Percentiles rank a stretch among this genome's conserved stretches.
These are phyloP conservation scores for Drosophila cardini DNA, from an alignment of 1,140 invertebrate genomes.

Conservation along the genomic window DNA sequence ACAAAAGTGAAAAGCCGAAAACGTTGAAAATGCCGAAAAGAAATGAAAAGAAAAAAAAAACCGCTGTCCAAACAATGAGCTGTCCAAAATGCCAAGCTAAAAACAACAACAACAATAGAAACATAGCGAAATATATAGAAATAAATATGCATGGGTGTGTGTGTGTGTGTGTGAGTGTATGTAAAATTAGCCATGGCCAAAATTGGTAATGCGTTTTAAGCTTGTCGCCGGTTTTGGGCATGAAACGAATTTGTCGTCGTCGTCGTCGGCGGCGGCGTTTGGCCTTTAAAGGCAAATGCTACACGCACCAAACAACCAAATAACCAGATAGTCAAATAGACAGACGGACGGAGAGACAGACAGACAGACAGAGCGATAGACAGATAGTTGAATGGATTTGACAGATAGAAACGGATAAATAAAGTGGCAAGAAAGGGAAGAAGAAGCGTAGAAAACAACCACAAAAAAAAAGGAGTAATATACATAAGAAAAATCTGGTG, in stretches of 20 bases:
- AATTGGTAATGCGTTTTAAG: slow-evolving; percentile 76
- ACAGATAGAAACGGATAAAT: slow-evolving; percentile 31
- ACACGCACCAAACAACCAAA: slow-evolving; percentile 42
- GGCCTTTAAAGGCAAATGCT: slow-evolving; percentile 61
- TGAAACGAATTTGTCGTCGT: slow-evolving; percentile 75
- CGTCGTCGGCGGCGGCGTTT: slow-evolving; percentile 38
- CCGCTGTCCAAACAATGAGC: slow-evolving; percentile 26
- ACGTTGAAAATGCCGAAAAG: not conserved
- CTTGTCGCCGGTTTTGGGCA: slow-evolving; percentile 70
- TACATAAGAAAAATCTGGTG: too few relatives aligned
- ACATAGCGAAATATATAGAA: not conserved
- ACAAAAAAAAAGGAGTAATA: too few relatives aligned
- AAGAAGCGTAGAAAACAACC: too few relatives aligned
- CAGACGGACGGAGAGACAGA: not conserved
- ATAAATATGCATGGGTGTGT: not conserved
- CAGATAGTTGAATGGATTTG: slow-evolving; percentile 16
- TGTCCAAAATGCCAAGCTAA: slow-evolving; percentile 14
- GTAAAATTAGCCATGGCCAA: slow-evolving; percentile 78
- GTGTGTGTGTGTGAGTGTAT: slow-evolving; percentile 9
- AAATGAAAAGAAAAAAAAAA: too few relatives aligned
- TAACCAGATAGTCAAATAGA: slow-evolving; percentile 13
- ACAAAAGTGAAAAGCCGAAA: slow-evolving; percentile 15
- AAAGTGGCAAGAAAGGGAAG: not conserved
- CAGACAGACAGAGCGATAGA: slow-evolving; percentile 4
- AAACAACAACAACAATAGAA: slow-evolving; percentile 17